Base-by-base conservation (phyloP, 1,140 invertebrate species). In the Papilio polyxenes region DNA sequence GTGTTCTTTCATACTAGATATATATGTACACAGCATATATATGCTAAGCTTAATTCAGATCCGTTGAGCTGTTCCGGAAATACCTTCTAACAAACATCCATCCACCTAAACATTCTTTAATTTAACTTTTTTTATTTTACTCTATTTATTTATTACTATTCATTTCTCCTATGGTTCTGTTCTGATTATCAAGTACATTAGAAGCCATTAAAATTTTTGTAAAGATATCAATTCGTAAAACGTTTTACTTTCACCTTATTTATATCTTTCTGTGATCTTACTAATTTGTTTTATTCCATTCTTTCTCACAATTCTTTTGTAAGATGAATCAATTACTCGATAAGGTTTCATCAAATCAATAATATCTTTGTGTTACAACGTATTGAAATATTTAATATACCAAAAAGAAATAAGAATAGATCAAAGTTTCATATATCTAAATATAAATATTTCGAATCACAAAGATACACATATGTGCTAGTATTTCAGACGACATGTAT, bases 321-420 rank as follows among this genome's bases (percentile, higher is more conserved):
- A 72, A 15, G 15, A 17, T 37, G 31, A 72, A 72, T 15, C 31
- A 31, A 37, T 72, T 3, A 17, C 15, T 56, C 6, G 23, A 72
- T 72, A 72, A 15, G 65, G 65, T 72, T 72, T 72, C 65, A 72
- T 65, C 3, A 13, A 65, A 37, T 31, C 23, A 69, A 69, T 40
- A 37, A 72, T 72, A 37, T 7, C 65, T 37, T 37, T 72, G 9
- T 23, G 65, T 65, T 9, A 65, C 13, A 40, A 40, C 15, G 6
- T 72, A 37, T 7, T 40, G 11, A 40, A 72, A 72, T 72, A 72
- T 72, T 37, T 15, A 40, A 72, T 72, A 37, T 72, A 37, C 31
- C 11, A 37, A 10, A 69, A 72, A 3, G 23, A 1, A 37, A 72
- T 72, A 5, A 40, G 23, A 72, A 72, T 15, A 17, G 4, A 72